Conservation (phyloP, 2,113 vertebrate species). For the Mastomys natalensis region DNA sequence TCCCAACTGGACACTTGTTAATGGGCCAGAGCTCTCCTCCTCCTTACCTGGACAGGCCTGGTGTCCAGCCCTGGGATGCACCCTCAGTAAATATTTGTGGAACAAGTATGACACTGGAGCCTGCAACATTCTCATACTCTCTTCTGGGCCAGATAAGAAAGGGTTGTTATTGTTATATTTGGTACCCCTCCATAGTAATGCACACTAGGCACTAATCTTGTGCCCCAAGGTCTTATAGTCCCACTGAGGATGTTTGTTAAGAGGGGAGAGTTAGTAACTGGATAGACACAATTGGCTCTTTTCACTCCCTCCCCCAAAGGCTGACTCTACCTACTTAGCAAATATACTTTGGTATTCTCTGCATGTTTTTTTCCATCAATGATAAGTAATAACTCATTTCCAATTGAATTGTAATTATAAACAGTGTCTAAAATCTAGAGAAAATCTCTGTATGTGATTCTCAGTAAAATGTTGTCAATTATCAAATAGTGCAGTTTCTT, state of each 20-base stretch:
- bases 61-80: not conserved
- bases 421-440: constrained; percentile 33
- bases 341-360: not conserved
- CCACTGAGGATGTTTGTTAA: not conserved
- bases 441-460: constrained; percentile 12
- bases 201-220: not conserved
- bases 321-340: not conserved
- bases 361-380: not conserved
- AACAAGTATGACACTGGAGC: not conserved
- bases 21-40: not conserved
- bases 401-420: not conserved
- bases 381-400: constrained; percentile 13
- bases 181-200: not conserved
- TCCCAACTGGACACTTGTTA: not conserved
- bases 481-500: not conserved
- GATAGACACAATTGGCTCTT: not conserved
- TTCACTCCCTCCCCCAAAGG: not conserved
- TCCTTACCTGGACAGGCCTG: not conserved
- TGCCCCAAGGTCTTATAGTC: not conserved
- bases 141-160: not conserved
- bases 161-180: not conserved
- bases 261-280: not conserved
- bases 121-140: not conserved
- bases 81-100: not conserved
- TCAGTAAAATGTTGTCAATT: not conserved